Evolutionary conservation across 37 sponge, comb jelly and placozoan genomes (phyloP).

Genomic region (Cladorhizidae sp.): DNA sequence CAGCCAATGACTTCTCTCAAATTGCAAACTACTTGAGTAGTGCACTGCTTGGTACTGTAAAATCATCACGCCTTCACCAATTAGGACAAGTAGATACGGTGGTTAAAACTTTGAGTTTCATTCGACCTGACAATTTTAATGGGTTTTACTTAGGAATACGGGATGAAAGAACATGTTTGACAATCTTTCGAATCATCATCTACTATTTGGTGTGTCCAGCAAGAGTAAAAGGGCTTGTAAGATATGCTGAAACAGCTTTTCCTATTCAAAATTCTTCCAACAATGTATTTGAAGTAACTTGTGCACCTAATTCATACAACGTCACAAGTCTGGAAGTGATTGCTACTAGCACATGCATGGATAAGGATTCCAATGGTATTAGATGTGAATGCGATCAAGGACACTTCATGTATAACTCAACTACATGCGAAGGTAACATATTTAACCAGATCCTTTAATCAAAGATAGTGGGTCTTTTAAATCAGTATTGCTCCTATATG

Average conservation of each 20-base stretch:
- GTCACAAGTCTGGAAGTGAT: neutral
- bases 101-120: neutral
- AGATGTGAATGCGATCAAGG: neutral
- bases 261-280: neutral
- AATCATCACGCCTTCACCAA: neutral
- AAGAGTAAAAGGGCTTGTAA: neutral
- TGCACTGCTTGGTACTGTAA: neutral
- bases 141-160: constrained; percentile 2
- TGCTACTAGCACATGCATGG: neutral
- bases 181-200: neutral
- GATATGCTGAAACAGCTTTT: neutral
- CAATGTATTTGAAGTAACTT: neutral
- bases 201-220: neutral
- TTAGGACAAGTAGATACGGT: no score
- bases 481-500: no score
- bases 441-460: no score
- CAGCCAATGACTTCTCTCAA: neutral
- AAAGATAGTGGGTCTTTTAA: no score
- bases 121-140: neutral
- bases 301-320: constrained; percentile 4
- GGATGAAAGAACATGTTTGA: neutral
- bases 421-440: constrained; percentile 1
- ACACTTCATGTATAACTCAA: neutral
- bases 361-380: neutral
- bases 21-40: neutral